Percentiles rank a stretch among this genome's conserved stretches.
Conservation (phyloP, 2,797 vertebrate genomes). For the Chiloscyllium punctatum region DNA sequence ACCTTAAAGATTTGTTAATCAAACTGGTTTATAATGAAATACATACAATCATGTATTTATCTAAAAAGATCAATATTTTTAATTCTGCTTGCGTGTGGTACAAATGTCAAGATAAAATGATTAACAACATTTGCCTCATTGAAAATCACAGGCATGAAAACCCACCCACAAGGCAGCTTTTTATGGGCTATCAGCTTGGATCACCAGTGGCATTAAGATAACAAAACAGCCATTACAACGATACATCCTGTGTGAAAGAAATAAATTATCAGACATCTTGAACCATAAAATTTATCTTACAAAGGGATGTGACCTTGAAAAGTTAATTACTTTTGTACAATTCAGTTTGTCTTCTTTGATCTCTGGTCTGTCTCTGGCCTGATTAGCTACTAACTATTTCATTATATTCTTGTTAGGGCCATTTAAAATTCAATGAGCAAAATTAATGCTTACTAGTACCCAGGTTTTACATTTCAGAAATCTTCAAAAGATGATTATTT, state of each 20-base stretch:
- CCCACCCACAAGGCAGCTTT: conserved; percentile 15
- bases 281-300: not conserved
- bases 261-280: conserved; percentile 27
- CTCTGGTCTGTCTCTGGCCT: not conserved
- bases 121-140: not conserved
- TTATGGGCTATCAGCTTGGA: not conserved
- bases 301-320: not conserved
- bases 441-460: not conserved
- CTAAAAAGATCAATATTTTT: not conserved
- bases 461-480: not conserved
- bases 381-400: not conserved
- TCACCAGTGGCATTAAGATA: conserved; percentile 1
- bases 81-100: conserved; percentile 17
- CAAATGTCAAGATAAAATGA: not conserved
- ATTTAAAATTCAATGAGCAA: conserved; percentile 16
- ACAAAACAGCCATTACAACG: conserved; percentile 5
- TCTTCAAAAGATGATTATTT: not conserved
- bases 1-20: not conserved
- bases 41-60: not conserved
- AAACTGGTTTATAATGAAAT: not conserved
- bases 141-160: conserved; percentile 16
- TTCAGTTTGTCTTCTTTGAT: not conserved
- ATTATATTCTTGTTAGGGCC: not conserved
- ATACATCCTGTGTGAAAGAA: conserved; percentile 16
- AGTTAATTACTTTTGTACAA: not conserved